A percentile compares a stretch with the other conserved stretches of the same genome.
phyloP scores from a whole-genome alignment of 2,888 invertebrate species.

The Rhimphoctona megacephalus region DNA sequence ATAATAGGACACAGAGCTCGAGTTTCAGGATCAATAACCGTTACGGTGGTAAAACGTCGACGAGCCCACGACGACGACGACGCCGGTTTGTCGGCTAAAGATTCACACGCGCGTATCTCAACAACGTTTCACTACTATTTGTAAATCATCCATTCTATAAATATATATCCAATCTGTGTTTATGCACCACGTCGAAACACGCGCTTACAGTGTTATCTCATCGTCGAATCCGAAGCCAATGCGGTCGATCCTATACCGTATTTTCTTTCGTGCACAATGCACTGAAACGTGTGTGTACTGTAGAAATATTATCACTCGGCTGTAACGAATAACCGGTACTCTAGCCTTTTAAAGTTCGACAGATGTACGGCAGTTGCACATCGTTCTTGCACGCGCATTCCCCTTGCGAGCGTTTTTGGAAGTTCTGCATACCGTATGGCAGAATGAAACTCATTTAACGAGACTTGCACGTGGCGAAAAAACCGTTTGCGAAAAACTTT shows the following conservation, averaged over 20 bases:
- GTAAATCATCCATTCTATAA: neutral
- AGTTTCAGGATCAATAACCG: conserved; percentile 72
- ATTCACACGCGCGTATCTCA: conserved; percentile 23
- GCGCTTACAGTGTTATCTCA: neutral
- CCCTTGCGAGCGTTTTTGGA: neutral
- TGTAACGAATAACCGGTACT: neutral
- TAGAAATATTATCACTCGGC: conserved; percentile 25
- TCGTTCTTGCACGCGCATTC: conserved; percentile 34
- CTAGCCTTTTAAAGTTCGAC: conserved; percentile 16
- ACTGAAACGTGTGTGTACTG: neutral
- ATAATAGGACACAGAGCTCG: conserved; percentile 66
- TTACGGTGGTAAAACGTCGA: conserved; percentile 64
- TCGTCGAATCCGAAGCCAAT: neutral
- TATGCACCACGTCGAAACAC: neutral
- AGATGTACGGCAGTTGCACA: conserved; percentile 48
- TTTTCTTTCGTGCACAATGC: conserved; percentile 2
- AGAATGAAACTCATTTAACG: neutral
- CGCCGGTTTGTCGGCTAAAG: conserved; percentile 50
- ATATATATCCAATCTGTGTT: neutral
- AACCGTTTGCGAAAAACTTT: neutral
- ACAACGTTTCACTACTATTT: conserved; percentile 6
- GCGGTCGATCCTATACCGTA: neutral
- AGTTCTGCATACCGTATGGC: neutral
- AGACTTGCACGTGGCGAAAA: neutral
- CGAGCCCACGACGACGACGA: conserved; percentile 45